Evolutionary conservation across 2,888 invertebrate genomes (phyloP).

Genomic region (Tribolium freemani): DNA sequence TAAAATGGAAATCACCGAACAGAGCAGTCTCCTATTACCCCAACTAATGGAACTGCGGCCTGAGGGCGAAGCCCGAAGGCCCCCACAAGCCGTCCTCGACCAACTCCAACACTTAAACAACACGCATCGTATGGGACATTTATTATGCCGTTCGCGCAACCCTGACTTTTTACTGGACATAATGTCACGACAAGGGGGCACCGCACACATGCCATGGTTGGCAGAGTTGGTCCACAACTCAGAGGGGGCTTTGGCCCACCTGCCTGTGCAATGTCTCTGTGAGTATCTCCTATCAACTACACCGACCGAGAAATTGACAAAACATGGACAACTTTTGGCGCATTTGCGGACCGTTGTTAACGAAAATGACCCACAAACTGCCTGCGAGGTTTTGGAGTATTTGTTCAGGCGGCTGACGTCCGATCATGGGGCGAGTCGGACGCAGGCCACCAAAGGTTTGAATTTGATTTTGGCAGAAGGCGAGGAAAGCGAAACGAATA

Average conservation of each 20-base stretch:
- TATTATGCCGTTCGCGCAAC: constrained; percentile 88
- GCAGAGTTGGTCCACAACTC: constrained; percentile 94
- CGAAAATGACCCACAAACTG: constrained; percentile 70
- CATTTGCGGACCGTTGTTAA: constrained; percentile 74
- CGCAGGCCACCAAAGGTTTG: constrained; percentile 78
- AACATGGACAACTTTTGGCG: constrained; percentile 75
- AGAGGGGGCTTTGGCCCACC: constrained; percentile 86
- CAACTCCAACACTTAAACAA: constrained; percentile 84
- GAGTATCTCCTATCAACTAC: constrained; percentile 88
- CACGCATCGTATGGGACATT: constrained; percentile 86
- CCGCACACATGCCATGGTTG: constrained; percentile 97
- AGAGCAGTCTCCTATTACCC: constrained; percentile 86
- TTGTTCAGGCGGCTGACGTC: constrained; percentile 89
- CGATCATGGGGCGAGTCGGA: constrained; percentile 81
- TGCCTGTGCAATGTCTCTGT: constrained; percentile 98
- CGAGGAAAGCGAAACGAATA: constrained; percentile 65
- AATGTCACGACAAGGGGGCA: constrained; percentile 86
- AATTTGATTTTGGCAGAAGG: constrained; percentile 63
- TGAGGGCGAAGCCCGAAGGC: constrained; percentile 84
- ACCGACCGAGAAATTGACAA: constrained; percentile 79
- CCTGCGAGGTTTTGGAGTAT: constrained; percentile 91
- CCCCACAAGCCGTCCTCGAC: constrained; percentile 83
- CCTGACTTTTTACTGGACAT: constrained; percentile 94
- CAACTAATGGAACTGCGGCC: constrained; percentile 91
- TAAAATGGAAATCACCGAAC: constrained; percentile 90